phyloP scores from a whole-genome alignment of 92 coral and sea anemone species.

The Plumapathes pennacea region DNA sequence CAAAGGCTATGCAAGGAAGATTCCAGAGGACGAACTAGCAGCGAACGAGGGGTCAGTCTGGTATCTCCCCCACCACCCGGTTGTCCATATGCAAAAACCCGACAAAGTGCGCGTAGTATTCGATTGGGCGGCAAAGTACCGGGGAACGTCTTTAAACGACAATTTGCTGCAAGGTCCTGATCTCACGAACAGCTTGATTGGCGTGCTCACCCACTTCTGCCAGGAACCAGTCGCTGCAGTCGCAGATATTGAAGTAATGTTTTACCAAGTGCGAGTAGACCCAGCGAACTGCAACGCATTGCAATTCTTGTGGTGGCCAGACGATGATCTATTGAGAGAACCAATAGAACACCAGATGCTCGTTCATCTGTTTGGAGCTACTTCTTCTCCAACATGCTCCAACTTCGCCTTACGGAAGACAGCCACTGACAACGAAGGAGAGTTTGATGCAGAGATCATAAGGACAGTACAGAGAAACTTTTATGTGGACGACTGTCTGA shows the following conservation, averaged over 20 bases:
- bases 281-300: slow-evolving; percentile 46
- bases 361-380: slow-evolving; percentile 51
- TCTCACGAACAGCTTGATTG: slow-evolving; percentile 30
- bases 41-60: slow-evolving; percentile 25
- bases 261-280: slow-evolving; percentile 54
- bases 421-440: slow-evolving; percentile 5
- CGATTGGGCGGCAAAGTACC: slow-evolving; percentile 51
- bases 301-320: slow-evolving; percentile 56
- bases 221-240: slow-evolving; percentile 26
- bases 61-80: slow-evolving; percentile 60
- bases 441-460: slow-evolving; percentile 18
- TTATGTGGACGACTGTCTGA: slow-evolving; percentile 65
- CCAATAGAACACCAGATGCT: slow-evolving; percentile 47
- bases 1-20: slow-evolving; percentile 50
- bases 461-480: slow-evolving; percentile 22
- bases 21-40: slow-evolving; percentile 38
- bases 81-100: slow-evolving; percentile 45
- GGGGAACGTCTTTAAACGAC: slow-evolving; percentile 38
- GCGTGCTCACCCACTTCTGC: slow-evolving; percentile 45
- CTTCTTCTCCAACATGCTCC: slow-evolving; percentile 49
- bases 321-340: slow-evolving; percentile 35
- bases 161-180: slow-evolving; percentile 45
- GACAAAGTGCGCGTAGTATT: slow-evolving; percentile 42
- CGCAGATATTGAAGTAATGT: slow-evolving; percentile 54
- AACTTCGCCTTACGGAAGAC: slow-evolving; percentile 39